Evolutionary conservation across 2,113 vertebrate genomes (phyloP), one percentile per base, ranked within the genome.

Genomic region (Mastomys coucha): DNA sequence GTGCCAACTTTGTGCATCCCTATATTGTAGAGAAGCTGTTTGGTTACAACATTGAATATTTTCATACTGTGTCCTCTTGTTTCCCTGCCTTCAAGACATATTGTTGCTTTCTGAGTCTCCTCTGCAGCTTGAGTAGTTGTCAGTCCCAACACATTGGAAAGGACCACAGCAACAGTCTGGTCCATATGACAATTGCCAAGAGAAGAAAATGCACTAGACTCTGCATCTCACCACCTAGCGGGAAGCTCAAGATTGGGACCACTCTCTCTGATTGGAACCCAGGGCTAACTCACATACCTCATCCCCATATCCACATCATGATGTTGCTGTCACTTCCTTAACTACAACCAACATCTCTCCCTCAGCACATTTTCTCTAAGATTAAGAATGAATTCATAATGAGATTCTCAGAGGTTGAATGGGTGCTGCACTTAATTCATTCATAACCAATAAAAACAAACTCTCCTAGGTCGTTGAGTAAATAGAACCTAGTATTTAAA

Each of bases 211-310:
- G 7, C 0, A 45, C 10, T 0, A 56, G 84, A 49, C 33, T 70
- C 33, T 7, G 14, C 22, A 19, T 58, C 72, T 60, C 1, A 33
- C 0, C 2, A 19, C 5, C 39, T 16, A 60, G 7, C 14, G 11
- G 19, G 2, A 45, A 77, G n/a, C 51, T 49, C 24, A 10, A 78
- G 53, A 60, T 9, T 28, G 51, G 36, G 42, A 77, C 1, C 9
- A 51, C 42, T 16, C 7, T 42, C 14, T 39, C 88, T 70, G 22
- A 5, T 13, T 14, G 12, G 8, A 7, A 28, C 49, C 36, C 33
- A 39, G 0, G 0, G 17, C 28, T 16, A 22, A n/a, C 3, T 28
- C 14, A 22, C 4, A 12, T 7, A 5, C 10, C 45, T 19, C 36
- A 2, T 24, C 5, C 0, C 33, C 67, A 36, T 33, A 69, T 33